Evolutionary conservation across 2,113 vertebrate species (phyloP), one percentile per base, ranked within the genome.

Genomic region (Enhydra lutris): DNA sequence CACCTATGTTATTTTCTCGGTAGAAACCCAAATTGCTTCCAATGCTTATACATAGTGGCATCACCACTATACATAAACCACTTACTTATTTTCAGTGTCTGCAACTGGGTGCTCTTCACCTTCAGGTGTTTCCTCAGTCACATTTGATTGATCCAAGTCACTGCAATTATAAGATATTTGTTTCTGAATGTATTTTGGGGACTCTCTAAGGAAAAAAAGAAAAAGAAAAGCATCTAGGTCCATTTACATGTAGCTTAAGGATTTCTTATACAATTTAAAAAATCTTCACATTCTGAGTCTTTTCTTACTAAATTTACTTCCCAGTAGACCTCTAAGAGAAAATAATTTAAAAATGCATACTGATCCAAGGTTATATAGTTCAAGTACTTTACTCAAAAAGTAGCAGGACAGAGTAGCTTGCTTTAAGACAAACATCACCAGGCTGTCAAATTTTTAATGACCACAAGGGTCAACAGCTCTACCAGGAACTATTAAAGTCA

Each of bases 51-150:
- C 18, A 18, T 6, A 55, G 1, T 12, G 71, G 12, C 42, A 89
- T 5, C 61, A 89, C 39, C 26, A 29, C 18, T 4, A 69, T n/a
- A 63, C 13, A 39, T 8, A 71, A 80, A 93, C 59, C 61, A 99
- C 99, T 99, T 98, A 99, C 99, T 99, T 99, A 98, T 99, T 99
- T 98, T 99, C 99, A 95, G 99, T 99, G 94, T 99, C 99, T 79
- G 99, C 99, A 96, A 99, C 99, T 42, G 99, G 99, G 98, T 99
- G 99, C 85, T 99, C 99, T 98, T 99, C 99, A 98, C 99, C 99
- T 98, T 99, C 99, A 2, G 99, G 99, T 97, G 99, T 99, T 97
- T 99, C 99, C 98, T 99, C 99, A 82, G 99, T 99, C 89, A 99
- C 99, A 98, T 99, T 99, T 55, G 99, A 99, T 98, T 99, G 99